Percentiles rank a stretch among this genome's conserved stretches.
Evolutionary conservation across 92 coral and sea anemone species (phyloP).

Genomic region (Palythoa caribaeorum): DNA sequence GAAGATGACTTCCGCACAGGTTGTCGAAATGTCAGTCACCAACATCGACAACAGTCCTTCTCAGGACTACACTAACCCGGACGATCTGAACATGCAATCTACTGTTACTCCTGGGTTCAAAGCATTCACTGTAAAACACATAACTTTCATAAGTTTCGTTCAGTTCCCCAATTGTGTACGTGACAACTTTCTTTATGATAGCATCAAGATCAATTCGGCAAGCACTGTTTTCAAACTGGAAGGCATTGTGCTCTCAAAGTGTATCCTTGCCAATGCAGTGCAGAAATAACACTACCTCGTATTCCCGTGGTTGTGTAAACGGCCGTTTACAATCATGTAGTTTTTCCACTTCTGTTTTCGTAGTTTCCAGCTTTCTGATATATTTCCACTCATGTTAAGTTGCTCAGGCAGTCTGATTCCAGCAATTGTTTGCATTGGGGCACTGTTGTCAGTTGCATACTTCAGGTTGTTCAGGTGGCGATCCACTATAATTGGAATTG

Average conservation of each 20-base stretch:
- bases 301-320: not conserved
- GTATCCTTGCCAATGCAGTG: slow-evolving; percentile 38
- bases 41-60: no score
- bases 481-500: no score
- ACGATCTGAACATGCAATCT: no score
- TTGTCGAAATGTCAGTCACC: no score
- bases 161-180: slow-evolving; percentile 48
- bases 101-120: no score
- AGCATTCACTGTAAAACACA: slow-evolving; percentile 1
- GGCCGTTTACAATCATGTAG: slow-evolving; percentile 10
- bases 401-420: slow-evolving; percentile 10
- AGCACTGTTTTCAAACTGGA: slow-evolving; percentile 28
- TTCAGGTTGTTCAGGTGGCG: slow-evolving; percentile 1
- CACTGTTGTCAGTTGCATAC: slow-evolving; percentile 9
- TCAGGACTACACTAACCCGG: no score
- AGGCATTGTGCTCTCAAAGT: slow-evolving; percentile 41
- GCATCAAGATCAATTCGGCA: slow-evolving; percentile 11
- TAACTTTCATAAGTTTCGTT: slow-evolving; percentile 46
- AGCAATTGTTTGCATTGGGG: slow-evolving; percentile 24
- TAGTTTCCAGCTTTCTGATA: slow-evolving; percentile 33
- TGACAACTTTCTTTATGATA: slow-evolving; percentile 39
- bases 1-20: no score
- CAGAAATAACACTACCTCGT: slow-evolving; percentile 44
- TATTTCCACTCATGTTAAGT: not conserved
- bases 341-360: slow-evolving; percentile 19